phyloP scores from a whole-genome alignment of 2,113 vertebrate genomes.

The Xenopus laevis region DNA sequence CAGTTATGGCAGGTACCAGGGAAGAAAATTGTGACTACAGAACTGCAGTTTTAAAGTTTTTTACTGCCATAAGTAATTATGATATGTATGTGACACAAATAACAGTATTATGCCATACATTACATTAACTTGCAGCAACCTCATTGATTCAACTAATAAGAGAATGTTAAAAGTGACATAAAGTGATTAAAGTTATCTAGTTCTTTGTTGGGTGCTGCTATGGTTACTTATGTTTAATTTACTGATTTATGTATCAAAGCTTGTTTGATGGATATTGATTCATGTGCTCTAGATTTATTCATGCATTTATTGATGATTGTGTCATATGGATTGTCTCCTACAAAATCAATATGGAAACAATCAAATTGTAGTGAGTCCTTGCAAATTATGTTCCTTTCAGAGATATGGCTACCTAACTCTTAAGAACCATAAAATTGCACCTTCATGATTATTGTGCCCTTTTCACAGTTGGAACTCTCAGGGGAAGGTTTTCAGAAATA shows the following conservation, averaged over 20 bases:
- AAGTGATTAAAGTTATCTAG: too few species aligned
- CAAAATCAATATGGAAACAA: conserved; percentile 29
- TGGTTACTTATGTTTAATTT: too few species aligned
- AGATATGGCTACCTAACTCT: background rate
- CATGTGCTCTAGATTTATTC: conserved; percentile 3
- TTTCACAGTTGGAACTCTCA: background rate
- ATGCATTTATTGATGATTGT: conserved; percentile 4
- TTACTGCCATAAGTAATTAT: conserved; percentile 23
- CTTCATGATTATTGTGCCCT: background rate
- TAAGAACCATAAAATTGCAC: conserved; percentile 6
- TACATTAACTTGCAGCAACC: background rate
- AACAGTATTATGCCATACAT: background rate
- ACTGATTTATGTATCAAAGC: too few species aligned
- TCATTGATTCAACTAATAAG: too few species aligned
- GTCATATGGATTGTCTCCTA: conserved; percentile 11
- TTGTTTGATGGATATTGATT: too few species aligned
- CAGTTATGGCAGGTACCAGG: conserved; percentile 26
- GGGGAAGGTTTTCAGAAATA: background rate
- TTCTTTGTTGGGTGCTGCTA: too few species aligned
- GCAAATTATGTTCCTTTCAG: conserved; percentile 1
- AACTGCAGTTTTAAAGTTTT: conserved; percentile 11
- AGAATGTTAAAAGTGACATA: too few species aligned
- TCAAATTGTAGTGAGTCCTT: conserved; percentile 5
- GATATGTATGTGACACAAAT: conserved; percentile 9
- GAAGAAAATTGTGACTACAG: conserved; percentile 33